Evolutionary conservation across 2,888 invertebrate genomes (phyloP).

Genomic region (Tuta absoluta): DNA sequence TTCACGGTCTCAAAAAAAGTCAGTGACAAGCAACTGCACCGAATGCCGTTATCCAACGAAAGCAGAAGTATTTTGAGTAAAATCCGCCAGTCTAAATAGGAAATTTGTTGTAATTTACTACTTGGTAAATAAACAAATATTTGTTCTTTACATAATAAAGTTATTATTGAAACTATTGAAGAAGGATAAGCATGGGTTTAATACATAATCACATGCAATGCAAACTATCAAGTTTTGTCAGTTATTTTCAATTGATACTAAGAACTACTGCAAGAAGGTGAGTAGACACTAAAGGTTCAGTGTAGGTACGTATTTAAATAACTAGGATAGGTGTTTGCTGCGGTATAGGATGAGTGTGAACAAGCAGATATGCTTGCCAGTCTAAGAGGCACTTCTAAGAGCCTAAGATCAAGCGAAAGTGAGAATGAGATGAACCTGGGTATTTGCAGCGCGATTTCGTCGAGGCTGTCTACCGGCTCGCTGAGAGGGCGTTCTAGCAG

Average conservation of each 20-base stretch:
- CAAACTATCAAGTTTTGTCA: background rate
- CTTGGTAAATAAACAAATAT: no score
- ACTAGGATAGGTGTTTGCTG: background rate
- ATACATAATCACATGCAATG: background rate
- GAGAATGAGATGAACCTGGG: conserved; percentile 85
- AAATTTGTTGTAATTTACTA: no score
- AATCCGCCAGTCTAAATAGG: no score
- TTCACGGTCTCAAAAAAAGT: no score
- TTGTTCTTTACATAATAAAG: no score
- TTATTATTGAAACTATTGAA: background rate
- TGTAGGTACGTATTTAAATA: background rate
- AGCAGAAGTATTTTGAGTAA: no score
- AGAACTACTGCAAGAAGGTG: background rate
- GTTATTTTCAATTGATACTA: background rate
- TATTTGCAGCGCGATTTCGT: conserved; percentile 95
- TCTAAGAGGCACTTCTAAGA: background rate
- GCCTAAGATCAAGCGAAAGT: conserved; percentile 30
- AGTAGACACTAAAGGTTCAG: background rate
- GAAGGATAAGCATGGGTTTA: background rate
- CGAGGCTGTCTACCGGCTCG: conserved; percentile 93
- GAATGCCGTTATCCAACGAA: no score
- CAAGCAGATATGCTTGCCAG: background rate
- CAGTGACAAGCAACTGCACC: no score
- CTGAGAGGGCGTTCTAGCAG: conserved; percentile 92
- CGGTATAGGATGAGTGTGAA: background rate